Evolutionary conservation across 2,797 vertebrate species (phyloP), one percentile per base, ranked within the genome.

Genomic region (Sciurus vulgaris): DNA sequence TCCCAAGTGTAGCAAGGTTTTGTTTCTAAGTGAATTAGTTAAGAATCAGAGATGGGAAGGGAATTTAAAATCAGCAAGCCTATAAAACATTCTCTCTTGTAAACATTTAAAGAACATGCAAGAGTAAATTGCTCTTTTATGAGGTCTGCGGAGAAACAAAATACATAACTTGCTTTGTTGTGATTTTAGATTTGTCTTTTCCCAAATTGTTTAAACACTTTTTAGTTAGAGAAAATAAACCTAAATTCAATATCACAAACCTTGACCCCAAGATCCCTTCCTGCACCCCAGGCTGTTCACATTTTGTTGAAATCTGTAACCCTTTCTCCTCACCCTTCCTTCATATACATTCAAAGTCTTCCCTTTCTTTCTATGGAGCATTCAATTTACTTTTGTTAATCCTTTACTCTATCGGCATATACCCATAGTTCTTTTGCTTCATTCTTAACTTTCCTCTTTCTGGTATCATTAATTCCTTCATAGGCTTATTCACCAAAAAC

Each of bases 41-140:
- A 95, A 95, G 76, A 95, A 17, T 95, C 79, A 93, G 86, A 97
- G 70, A 77, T 63, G 35, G 11, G 12, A 94, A 95, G 65, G 78
- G 67, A 97, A 78, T 96, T 72, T 89, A 96, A 96, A 96, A 94
- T 76, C 35, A 1, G 44, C 94, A 95, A 94, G 90, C 38, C 85
- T 73, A 81, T 51, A 51, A 97, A 97, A 77, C 88, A 89, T 85
- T 89, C 30, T 96, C 35, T 93, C 86, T 96, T 41, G 28, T 47
- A 91, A 97, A 97, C 94, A 98, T 98, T 97, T 97, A 96, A 93
- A 94, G 96, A 89, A 35, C 33, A 81, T 65, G 24, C 84, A 97
- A 92, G 59, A 93, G 28, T 49, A 89, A 95, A 96, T 51, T 69
- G 81, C 26, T 41, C 30, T 89, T 97, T 97, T 97, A 97, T 83